Evolutionary conservation across 2,888 invertebrate species (phyloP), one percentile per base, ranked within the genome.

Genomic region (Aleiodes alternator): DNA sequence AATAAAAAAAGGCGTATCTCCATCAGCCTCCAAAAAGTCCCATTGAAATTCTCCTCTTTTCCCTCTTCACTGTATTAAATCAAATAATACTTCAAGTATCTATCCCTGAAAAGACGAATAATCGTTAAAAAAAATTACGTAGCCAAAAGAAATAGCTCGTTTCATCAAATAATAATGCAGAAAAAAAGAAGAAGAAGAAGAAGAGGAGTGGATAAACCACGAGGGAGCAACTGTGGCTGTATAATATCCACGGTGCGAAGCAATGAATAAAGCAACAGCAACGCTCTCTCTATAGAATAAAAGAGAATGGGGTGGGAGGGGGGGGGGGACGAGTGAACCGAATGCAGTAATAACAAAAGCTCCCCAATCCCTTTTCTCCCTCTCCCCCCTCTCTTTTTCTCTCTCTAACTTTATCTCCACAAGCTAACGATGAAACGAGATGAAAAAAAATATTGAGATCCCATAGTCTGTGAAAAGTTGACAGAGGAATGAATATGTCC

Each of bases 181-280:
- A 8, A 31, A 53, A 51, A 23, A 8, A 43, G 16, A 23, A 23
- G 23, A 23, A 23, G 68, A 14, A 50, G 51, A 34, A 23, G 68
- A 14, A 50, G 51, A 34, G n/a, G 51, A 51, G 50, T 50, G 68
- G 31, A 14, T 31, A 56, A 23, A 72, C 53, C 69, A 61, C 51
- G 29, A 69, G 51, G 57, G 68, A 69, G 56, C 9, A 34, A 4
- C 34, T 23, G 48, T 14, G 53, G 43, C 31, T 2, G 64, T 72
- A 75, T 76, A 72, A 76, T 76, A 76, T 75, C 66, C 59, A 31
- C 57, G 38, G 72, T 72, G 69, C 31, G 59, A 69, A 69, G 16
- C 72, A 59, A 76, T 72, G 75, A 76, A 76, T 76, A 72, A 75
- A 75, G 75, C 68, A 53, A 61, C 50, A 51, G 31, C 50, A 31